Conservation (phyloP, 2,797 vertebrate genomes). For the Botia almorhae region DNA sequence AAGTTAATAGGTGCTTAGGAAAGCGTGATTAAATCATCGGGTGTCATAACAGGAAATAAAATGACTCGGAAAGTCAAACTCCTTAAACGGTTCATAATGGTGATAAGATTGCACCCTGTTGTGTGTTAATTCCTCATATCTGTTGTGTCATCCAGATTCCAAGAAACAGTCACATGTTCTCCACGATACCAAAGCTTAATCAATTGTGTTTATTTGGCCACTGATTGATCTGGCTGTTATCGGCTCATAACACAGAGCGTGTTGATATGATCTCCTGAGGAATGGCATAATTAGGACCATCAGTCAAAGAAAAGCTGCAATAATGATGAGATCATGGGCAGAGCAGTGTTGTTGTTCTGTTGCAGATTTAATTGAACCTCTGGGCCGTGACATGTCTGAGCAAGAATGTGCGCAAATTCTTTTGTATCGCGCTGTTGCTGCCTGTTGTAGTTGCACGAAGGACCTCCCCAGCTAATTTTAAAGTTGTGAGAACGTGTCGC, state of each 20-base stretch:
- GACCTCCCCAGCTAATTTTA: background rate
- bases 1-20: background rate
- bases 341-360: slow-evolving; percentile 35
- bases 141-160: slow-evolving; percentile 9
- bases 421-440: slow-evolving; percentile 5
- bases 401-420: slow-evolving; percentile 56
- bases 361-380: slow-evolving; percentile 54
- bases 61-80: slow-evolving; percentile 1
- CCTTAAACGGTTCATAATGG: background rate
- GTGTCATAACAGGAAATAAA: slow-evolving; percentile 10
- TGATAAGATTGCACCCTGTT: background rate
- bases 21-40: slow-evolving; percentile 8
- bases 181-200: background rate
- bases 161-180: slow-evolving; percentile 13
- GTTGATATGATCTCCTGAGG: slow-evolving; percentile 1
- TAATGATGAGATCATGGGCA: slow-evolving; percentile 38
- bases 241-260: background rate
- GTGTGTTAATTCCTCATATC: background rate
- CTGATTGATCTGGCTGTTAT: background rate
- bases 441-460: slow-evolving; percentile 18
- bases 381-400: slow-evolving; percentile 55
- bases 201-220: background rate
- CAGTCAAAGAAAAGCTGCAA: slow-evolving; percentile 29
- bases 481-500: no score
- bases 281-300: slow-evolving; percentile 30